Percentiles rank a stretch among this genome's conserved stretches.
Evolutionary conservation across 2,113 vertebrate genomes (phyloP).

Genomic region (Poicephalus gulielmi): DNA sequence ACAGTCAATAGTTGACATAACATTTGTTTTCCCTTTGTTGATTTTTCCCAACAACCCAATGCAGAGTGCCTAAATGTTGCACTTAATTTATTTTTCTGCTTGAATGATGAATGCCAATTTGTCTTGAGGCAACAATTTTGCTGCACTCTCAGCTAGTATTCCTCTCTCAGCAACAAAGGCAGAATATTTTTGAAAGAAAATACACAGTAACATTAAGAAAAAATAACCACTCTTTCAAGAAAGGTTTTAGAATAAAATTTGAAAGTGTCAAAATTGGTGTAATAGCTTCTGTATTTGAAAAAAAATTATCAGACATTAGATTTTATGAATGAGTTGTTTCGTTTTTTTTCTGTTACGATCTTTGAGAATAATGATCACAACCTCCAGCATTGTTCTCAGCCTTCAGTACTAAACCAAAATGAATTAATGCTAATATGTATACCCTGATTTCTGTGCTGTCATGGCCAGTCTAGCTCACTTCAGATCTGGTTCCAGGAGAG

Average conservation of each 20-base stretch:
- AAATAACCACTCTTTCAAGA: neutral
- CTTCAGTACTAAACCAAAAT: neutral
- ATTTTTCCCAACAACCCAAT: neutral
- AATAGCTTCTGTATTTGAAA: neutral
- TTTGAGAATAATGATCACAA: neutral
- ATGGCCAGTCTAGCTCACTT: neutral
- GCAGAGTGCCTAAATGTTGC: slow-evolving; percentile 47
- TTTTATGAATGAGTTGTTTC: neutral
- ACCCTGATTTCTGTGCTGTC: neutral
- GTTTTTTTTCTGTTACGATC: neutral
- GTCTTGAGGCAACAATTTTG: slow-evolving; percentile 50
- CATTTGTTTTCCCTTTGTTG: slow-evolving; percentile 18
- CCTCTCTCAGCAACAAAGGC: slow-evolving; percentile 29
- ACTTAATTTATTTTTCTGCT: slow-evolving; percentile 73
- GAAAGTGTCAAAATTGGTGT: neutral
- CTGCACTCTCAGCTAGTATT: slow-evolving; percentile 7
- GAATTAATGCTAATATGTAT: neutral
- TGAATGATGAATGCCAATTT: slow-evolving; percentile 55
- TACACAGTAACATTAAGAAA: neutral
- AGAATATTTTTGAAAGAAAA: slow-evolving; percentile 13
- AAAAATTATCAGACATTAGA: neutral
- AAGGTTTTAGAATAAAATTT: slow-evolving; percentile 19
- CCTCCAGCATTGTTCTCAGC: neutral
- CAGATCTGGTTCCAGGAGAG: too few species aligned
- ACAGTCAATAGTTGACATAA: neutral